Evolutionary conservation across 2,797 vertebrate genomes (phyloP).

Genomic region (Hippoglossus hippoglossus): DNA sequence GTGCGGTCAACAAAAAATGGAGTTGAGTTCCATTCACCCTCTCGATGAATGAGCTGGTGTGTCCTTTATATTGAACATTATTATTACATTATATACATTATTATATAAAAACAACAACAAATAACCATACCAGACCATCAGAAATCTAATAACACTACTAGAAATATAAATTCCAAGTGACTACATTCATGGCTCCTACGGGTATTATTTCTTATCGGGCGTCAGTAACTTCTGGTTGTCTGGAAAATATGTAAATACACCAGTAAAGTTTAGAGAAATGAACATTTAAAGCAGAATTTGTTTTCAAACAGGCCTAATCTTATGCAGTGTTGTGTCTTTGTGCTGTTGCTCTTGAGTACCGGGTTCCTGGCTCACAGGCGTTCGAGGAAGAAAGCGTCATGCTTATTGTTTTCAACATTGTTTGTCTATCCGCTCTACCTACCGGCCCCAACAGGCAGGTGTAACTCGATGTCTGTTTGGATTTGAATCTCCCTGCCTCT

Average conservation of each 20-base stretch:
- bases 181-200: too few relatives aligned
- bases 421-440: slow-evolving; percentile 32
- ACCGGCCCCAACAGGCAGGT: slow-evolving; percentile 46
- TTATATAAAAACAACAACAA: too few relatives aligned
- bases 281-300: neutral
- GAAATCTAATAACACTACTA: too few relatives aligned
- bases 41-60: too few relatives aligned
- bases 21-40: too few relatives aligned
- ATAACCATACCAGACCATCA: too few relatives aligned
- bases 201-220: too few relatives aligned
- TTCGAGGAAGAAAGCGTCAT: neutral
- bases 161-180: too few relatives aligned
- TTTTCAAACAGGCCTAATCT: neutral
- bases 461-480: slow-evolving; percentile 64
- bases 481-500: slow-evolving; percentile 64
- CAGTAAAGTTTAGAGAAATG: neutral
- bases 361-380: slow-evolving; percentile 25
- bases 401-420: slow-evolving; percentile 37
- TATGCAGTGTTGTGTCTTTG: slow-evolving; percentile 8
- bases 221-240: too few relatives aligned
- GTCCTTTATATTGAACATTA: too few relatives aligned
- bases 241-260: neutral
- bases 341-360: neutral
- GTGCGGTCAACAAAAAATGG: too few relatives aligned
- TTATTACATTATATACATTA: too few relatives aligned